These are phyloP conservation scores for Ahaetulla prasina DNA, from an alignment of 2,113 vertebrate species.

Conservation along the genomic window DNA sequence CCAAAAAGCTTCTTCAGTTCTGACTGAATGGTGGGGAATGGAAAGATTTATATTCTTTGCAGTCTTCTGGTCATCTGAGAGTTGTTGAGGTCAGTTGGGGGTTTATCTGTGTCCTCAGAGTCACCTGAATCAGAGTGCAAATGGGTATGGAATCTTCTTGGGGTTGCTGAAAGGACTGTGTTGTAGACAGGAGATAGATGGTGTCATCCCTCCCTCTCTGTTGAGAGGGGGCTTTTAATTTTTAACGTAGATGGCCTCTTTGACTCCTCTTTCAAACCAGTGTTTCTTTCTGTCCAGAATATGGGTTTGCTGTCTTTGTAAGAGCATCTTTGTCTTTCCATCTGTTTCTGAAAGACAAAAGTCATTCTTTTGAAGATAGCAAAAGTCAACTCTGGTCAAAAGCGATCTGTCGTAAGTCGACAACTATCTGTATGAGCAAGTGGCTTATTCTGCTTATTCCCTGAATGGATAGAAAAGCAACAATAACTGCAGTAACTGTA, in stretches of 20 bases:
- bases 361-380: background rate
- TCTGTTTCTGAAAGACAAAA: no score
- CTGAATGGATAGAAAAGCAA: background rate
- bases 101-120: background rate
- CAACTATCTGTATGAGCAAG: background rate
- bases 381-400: background rate
- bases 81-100: background rate
- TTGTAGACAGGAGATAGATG: background rate
- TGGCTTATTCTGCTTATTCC: background rate
- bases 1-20: background rate
- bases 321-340: no score
- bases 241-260: no score
- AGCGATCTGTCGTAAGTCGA: no score
- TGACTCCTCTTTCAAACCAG: no score
- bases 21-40: background rate
- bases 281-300: no score
- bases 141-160: background rate
- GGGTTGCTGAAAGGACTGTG: background rate
- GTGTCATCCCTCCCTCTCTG: no score
- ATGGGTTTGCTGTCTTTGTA: no score
- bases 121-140: background rate
- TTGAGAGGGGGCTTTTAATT: no score
- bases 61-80: background rate
- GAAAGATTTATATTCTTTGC: background rate
- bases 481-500: background rate